These are phyloP conservation scores for Watsonalla binaria DNA, from an alignment of 2,888 invertebrate species.

Conservation along the genomic window DNA sequence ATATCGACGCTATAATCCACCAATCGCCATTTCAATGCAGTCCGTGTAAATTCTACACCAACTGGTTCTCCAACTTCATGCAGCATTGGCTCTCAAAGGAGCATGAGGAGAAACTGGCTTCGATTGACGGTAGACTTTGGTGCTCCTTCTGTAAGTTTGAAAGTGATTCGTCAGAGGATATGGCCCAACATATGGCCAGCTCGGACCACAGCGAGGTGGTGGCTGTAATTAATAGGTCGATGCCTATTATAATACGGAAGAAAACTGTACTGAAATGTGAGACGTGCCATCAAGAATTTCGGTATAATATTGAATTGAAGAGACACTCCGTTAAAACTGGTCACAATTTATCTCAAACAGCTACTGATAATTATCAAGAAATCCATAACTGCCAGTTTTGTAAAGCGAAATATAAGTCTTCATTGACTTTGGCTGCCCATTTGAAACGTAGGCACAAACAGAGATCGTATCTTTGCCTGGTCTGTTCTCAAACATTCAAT, in stretches of 20 bases:
- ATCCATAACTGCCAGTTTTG: slow-evolving; percentile 81
- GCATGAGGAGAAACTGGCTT: slow-evolving; percentile 74
- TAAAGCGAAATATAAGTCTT: slow-evolving; percentile 77
- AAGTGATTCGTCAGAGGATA: slow-evolving; percentile 79
- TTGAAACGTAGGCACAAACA: slow-evolving; percentile 80
- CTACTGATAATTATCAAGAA: slow-evolving; percentile 82
- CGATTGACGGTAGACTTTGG: slow-evolving; percentile 81
- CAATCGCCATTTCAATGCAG: slow-evolving; percentile 93
- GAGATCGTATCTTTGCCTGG: slow-evolving; percentile 81
- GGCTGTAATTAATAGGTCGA: slow-evolving; percentile 86
- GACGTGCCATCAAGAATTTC: slow-evolving; percentile 83
- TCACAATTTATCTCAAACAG: slow-evolving; percentile 71
- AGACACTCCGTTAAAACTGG: slow-evolving; percentile 76
- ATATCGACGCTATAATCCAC: slow-evolving; percentile 87
- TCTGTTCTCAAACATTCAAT: slow-evolving; percentile 82
- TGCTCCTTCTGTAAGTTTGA: slow-evolving; percentile 87
- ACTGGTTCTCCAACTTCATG: slow-evolving; percentile 84
- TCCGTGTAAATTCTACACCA: slow-evolving; percentile 91
- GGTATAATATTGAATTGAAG: slow-evolving; percentile 86
- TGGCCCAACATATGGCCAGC: slow-evolving; percentile 83
- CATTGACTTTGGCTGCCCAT: slow-evolving; percentile 83
- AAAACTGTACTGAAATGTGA: slow-evolving; percentile 81
- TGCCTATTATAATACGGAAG: slow-evolving; percentile 87
- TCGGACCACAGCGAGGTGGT: slow-evolving; percentile 85
- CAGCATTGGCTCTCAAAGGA: slow-evolving; percentile 85